Conservation (phyloP, 2,888 invertebrate species). For the Nemurella pictetii region DNA sequence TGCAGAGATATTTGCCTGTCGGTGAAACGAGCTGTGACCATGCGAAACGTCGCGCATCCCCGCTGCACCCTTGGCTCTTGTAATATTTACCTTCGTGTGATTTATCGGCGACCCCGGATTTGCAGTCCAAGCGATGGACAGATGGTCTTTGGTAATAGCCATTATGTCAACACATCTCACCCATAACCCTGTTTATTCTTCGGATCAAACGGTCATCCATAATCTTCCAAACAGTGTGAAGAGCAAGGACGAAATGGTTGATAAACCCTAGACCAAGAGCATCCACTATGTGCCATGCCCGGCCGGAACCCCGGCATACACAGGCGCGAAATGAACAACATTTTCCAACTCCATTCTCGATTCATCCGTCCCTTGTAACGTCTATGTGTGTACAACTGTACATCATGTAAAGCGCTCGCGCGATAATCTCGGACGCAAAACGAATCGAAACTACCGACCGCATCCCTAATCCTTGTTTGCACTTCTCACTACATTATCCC, state of each 20-base stretch:
- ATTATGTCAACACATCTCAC: conserved; percentile 33
- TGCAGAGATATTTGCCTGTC: neutral
- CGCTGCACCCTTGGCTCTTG: conserved; percentile 33
- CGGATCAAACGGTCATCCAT: conserved; percentile 34
- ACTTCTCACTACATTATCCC: conserved; percentile 17
- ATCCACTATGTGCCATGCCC: neutral
- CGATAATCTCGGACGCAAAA: conserved; percentile 21
- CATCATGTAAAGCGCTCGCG: conserved; percentile 12
- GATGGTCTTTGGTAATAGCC: conserved; percentile 34
- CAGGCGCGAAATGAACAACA: conserved; percentile 22
- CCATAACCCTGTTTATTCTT: conserved; percentile 33
- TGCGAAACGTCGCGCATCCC: conserved; percentile 1
- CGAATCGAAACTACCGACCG: conserved; percentile 24
- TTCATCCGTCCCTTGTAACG: conserved; percentile 17
- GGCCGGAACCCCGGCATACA: too few relatives aligned
- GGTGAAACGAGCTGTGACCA: conserved; percentile 1
- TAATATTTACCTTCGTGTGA: conserved; percentile 42
- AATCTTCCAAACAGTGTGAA: conserved; percentile 34
- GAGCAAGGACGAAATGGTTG: conserved; percentile 23
- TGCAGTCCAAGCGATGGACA: conserved; percentile 34
- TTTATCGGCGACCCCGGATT: conserved; percentile 42
- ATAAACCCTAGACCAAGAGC: conserved; percentile 16
- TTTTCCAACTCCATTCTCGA: conserved; percentile 1
- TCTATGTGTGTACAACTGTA: conserved; percentile 30
- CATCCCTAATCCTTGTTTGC: conserved; percentile 27